Base-by-base conservation (phyloP, 2,888 invertebrate genomes). In the Eristalis arbustorum region DNA sequence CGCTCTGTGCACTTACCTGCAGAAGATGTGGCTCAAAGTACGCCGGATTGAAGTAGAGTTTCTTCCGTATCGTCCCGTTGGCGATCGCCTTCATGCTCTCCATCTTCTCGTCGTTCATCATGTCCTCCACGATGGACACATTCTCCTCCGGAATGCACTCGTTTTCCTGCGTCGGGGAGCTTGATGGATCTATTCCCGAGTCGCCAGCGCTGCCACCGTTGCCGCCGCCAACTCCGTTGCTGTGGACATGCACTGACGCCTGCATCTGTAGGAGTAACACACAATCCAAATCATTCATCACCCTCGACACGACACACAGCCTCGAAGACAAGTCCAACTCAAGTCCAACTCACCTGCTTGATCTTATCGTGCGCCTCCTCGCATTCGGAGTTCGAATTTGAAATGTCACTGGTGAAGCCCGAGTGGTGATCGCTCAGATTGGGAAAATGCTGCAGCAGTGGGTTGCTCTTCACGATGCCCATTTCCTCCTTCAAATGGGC, bases 1-100 rank as follows among this genome's bases (percentile, higher is more conserved):
- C 3, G 37, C 5, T n/a, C n/a, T 1, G 13, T 22, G 6, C 31
- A 91, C 94, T 94, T 93, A 97, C 97, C 93, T 96, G 94, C 91
- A 98, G 94, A 64, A 97, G 92, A 89, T 98, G 96, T 31, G 96
- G 96, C 91, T 98, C 98, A 90, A 98, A 98, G 91, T 98, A 98
- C 8, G 98, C 97, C 0, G 97, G 97, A 92, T 97, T 98, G 90
- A 98, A 98, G 91, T 97, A 98, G 2, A 98, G 93, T 90, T 97
- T 97, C 88, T 96, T 94, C 73, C 97, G 94, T 0, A 96, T 95
- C 31, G 95, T 95, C 13, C 96, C 96, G 88, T 93, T 94, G n/a
- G 94, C 92, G 84, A 95, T 95, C 13, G 95, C 95, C 89, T 95
- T 93, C 11, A 96, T 93, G 69, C 93, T 93, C 88, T 96, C 96